These are phyloP conservation scores for Pseudotriccus pelzelni DNA, from an alignment of 2,797 vertebrate species.

Conservation along the genomic window DNA sequence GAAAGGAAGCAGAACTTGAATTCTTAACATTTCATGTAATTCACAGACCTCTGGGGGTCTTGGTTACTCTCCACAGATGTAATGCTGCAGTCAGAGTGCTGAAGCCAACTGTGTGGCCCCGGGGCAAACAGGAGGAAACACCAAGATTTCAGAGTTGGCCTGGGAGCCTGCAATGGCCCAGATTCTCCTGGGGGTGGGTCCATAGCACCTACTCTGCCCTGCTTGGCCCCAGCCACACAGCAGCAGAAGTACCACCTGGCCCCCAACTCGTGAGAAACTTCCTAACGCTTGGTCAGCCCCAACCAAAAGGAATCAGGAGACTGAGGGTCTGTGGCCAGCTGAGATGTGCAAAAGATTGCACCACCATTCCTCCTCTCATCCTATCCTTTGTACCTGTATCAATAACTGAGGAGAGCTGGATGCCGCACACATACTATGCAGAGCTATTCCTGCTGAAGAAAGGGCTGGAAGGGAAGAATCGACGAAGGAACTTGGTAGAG, in stretches of 20 bases:
- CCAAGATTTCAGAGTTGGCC: not conserved
- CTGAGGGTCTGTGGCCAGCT: not conserved
- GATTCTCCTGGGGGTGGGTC: not conserved
- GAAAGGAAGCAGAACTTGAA: conserved; percentile 13
- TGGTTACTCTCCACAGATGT: not conserved
- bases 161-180: rapidly evolving
- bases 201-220: not conserved
- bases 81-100: not conserved
- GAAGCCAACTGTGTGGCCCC: not conserved
- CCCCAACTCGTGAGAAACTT: rapidly evolving
- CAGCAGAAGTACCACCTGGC: not conserved
- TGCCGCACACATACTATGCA: not conserved
- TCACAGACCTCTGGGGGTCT: not conserved
- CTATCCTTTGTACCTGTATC: not conserved
- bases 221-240: not conserved
- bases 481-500: not conserved
- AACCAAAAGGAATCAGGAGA: not conserved
- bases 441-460: not conserved
- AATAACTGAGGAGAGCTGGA: not conserved
- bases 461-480: not conserved
- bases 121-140: not conserved
- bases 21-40: not conserved
- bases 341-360: not conserved
- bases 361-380: not conserved
- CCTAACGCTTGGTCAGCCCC: not conserved